Conservation (phyloP, 2,888 invertebrate genomes). For the Fragum whitleyi region DNA sequence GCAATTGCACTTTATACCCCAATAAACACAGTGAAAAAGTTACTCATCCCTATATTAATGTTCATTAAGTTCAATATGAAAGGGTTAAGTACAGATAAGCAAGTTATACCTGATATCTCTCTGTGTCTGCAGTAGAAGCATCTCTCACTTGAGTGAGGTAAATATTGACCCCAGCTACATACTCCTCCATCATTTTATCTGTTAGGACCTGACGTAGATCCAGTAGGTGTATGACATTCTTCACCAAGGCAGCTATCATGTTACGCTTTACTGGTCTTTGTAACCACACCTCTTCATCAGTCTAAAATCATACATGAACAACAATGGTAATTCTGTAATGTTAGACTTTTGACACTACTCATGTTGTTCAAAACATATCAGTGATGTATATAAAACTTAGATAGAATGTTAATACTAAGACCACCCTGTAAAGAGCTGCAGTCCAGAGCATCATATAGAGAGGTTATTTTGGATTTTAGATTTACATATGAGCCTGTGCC, state of each 20-base stretch:
- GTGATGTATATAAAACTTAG: background rate
- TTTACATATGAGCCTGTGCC: no score
- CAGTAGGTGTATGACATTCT: conserved; percentile 75
- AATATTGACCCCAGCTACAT: conserved; percentile 79
- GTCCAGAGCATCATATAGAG: no score
- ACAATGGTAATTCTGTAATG: background rate
- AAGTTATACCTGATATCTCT: conserved; percentile 69
- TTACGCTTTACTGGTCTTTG: conserved; percentile 72
- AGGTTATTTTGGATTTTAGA: no score
- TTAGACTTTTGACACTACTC: background rate
- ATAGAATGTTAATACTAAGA: no score
- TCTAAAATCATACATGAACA: no score
- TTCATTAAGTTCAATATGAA: no score
- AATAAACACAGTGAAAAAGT: no score
- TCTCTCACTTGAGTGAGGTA: conserved; percentile 79
- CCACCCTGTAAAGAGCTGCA: no score
- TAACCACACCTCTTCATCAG: conserved; percentile 76
- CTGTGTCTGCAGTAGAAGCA: conserved; percentile 66
- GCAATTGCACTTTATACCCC: no score
- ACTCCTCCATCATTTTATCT: conserved; percentile 80
- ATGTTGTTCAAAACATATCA: no score
- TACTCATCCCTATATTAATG: no score
- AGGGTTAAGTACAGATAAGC: no score
- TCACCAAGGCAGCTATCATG: conserved; percentile 72
- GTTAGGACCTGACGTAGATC: conserved; percentile 75